Percentiles rank a stretch among this genome's conserved stretches.
phyloP scores from a whole-genome alignment of 2,113 vertebrate species.

The Uria lomvia region DNA sequence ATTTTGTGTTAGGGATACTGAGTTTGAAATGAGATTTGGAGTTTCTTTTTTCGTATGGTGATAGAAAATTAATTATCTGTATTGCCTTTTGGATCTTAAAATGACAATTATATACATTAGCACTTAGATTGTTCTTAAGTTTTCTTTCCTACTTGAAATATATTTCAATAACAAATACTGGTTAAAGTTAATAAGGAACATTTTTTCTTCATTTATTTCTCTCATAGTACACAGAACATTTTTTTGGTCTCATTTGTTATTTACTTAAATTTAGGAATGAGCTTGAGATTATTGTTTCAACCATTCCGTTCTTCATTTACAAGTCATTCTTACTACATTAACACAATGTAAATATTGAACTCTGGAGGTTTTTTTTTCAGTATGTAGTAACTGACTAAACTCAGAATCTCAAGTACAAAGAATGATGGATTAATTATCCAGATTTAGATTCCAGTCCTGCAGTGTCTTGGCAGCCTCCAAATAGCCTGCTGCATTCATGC shows the following conservation, averaged over 20 bases:
- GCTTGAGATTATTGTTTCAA: background rate
- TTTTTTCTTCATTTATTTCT: background rate
- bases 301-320: background rate
- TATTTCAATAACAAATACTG: background rate
- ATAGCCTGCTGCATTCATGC: background rate
- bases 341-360: background rate
- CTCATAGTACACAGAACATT: background rate
- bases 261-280: background rate
- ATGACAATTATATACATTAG: background rate
- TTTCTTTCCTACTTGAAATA: background rate
- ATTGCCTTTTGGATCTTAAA: background rate
- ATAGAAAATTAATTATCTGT: background rate
- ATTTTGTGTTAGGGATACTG: background rate
- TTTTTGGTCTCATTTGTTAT: background rate
- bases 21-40: background rate
- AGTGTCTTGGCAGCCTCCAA: slow-evolving; percentile 33
- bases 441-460: slow-evolving; percentile 35
- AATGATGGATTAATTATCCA: slow-evolving; percentile 43
- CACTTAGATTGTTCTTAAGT: background rate
- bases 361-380: background rate
- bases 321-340: background rate
- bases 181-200: background rate
- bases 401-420: background rate
- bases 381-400: background rate
- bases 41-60: background rate